Evolutionary conservation across 37 sponge, comb jelly and placozoan species (phyloP), one percentile per base, ranked within the genome.

Genomic region (Haliclona indistincta): DNA sequence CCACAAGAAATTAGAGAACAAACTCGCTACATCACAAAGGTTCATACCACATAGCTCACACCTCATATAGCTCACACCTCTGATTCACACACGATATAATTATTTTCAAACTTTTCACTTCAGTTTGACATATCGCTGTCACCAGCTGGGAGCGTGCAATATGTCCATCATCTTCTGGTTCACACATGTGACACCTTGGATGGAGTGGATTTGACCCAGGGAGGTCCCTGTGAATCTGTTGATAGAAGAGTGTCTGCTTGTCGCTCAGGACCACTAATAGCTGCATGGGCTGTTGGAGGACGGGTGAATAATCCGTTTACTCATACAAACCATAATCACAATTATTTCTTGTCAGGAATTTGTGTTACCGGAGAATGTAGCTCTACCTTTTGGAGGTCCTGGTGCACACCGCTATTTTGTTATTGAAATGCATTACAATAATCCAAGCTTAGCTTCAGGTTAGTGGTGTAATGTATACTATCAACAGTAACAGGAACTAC

Each of bases 391-490:
- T 56, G 90, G 90, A n/a, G 92, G 92, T 43, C 63, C 77, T 29
- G 58, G 56, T 39, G 34, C 15, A 34, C n/a, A 66, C 5, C 38
- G 26, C 38, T 70, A 65, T 56, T 4, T 67, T 35, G 47, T 91
- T 30, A 65, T 86, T 0, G 79, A 86, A 33, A 78, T 86, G 56
- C 92, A 91, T 44, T 91, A 86, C 49, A 77, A 91, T 60, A 91
- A 91, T 45, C 87, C 84, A 17, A 1, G 49, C 19, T 2, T n/a
- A 29, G 38, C 56, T 34, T 4, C 26, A 43, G 84, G 84, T 83
- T 42, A n/a, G n/a, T n/a, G n/a, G n/a, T n/a, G n/a, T n/a, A n/a
- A n/a, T n/a, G n/a, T n/a, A n/a, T n/a, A n/a, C n/a, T n/a, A n/a
- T 47, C 13, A 47, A 47, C n/a, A n/a, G n/a, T n/a, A n/a, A n/a